Base-by-base conservation (phyloP, 2,797 vertebrate genomes). In the Megalops cyprinoides region DNA sequence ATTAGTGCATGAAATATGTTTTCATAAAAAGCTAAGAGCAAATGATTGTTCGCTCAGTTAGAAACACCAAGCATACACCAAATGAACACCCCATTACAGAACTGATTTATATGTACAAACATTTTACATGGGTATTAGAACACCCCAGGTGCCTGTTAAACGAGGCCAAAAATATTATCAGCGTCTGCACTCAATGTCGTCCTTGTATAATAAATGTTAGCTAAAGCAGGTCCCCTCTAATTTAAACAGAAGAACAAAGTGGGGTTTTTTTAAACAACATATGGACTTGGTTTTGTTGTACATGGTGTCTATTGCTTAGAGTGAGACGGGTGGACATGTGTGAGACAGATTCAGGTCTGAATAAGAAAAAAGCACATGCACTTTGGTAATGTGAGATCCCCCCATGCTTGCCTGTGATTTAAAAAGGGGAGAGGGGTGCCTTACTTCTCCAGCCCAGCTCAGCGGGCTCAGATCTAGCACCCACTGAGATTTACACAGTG, bases 401-500 rank as follows among this genome's bases (percentile, higher is more conserved):
- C n/a, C n/a, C n/a, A n/a, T n/a, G n/a, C n/a, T n/a, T n/a, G n/a
- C n/a, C n/a, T n/a, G n/a, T n/a, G n/a, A n/a, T n/a, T n/a, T n/a
- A n/a, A n/a, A n/a, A n/a, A n/a, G n/a, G n/a, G n/a, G n/a, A 84
- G 82, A 76, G 71, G 23, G 81, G 83, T 69, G 77, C 55, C 28
- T 65, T 67, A 74, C 34, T 78, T 78, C 79, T 48, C 71, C 78
- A 83, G 46, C 78, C 60, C 74, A 79, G 77, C 80, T 79, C 74
- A 67, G 62, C 31, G 20, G 62, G 62, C 62, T 67, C 39, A 18
- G 34, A 31, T 67, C 34, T 12, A 37, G 62, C 10, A 39, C 34
- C 31, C 62, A 37, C 14, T 39, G 28, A 37, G 4, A 67, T 67
- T 14, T 87, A 90, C 83, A 18, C 4, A 88, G 84, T 81, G 87